Conservation (phyloP, 2,797 vertebrate genomes). For the Spheniscus humboldti region DNA sequence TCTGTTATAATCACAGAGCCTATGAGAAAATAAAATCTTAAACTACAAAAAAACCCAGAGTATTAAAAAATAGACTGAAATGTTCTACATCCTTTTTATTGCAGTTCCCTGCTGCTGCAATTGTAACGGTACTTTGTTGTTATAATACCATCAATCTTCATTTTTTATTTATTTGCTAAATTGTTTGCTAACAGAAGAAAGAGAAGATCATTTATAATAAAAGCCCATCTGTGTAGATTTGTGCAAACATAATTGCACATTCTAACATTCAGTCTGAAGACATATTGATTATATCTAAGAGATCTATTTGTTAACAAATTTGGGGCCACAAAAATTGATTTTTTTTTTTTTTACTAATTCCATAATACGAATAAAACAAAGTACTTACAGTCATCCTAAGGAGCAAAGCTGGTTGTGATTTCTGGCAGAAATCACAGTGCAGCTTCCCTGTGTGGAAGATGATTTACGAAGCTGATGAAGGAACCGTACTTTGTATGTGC, state of each 20-base stretch:
- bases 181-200: not conserved
- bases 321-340: not conserved
- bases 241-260: not conserved
- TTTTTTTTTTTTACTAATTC: not conserved
- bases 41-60: not conserved
- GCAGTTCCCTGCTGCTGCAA: not conserved
- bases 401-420: not conserved
- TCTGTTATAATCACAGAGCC: not conserved
- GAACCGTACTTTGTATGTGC: not conserved
- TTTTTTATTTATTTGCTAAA: conserved; percentile 53
- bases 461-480: not conserved
- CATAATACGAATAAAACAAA: not conserved
- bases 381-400: not conserved
- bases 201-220: not conserved
- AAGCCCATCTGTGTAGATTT: not conserved
- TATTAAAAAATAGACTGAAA: not conserved
- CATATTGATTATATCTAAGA: not conserved
- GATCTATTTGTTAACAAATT: not conserved
- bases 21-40: not conserved
- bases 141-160: not conserved
- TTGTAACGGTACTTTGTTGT: not conserved
- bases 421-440: not conserved
- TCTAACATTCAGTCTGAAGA: not conserved
- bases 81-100: not conserved
- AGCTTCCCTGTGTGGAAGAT: not conserved